Percentiles rank a stretch among this genome's conserved stretches.
phyloP scores from a whole-genome alignment of 1,140 invertebrate species.

The Drosophila simulans region DNA sequence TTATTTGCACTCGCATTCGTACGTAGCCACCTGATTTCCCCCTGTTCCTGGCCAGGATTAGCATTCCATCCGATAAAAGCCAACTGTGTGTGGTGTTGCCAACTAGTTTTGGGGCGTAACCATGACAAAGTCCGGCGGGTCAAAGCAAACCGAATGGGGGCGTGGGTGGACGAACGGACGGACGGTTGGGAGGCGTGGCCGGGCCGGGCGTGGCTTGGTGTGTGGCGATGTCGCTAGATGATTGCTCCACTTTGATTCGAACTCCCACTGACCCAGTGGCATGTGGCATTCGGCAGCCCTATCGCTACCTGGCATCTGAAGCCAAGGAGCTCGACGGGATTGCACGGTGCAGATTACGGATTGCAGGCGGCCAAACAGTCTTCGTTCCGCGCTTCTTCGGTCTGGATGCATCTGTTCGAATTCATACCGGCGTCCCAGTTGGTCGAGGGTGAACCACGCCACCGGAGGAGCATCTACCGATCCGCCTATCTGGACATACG shows the following conservation, averaged over 20 bases:
- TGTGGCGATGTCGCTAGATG: conserved; percentile 39
- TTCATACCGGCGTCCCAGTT: conserved; percentile 73
- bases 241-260: conserved; percentile 67
- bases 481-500: conserved; percentile 75
- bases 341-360: conserved; percentile 16
- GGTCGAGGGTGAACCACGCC: conserved; percentile 40
- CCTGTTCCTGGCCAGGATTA: neutral
- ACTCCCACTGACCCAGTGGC: conserved; percentile 27
- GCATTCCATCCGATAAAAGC: conserved; percentile 2
- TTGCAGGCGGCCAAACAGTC: conserved; percentile 21
- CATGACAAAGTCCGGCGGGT: conserved; percentile 49
- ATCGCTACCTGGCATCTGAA: conserved; percentile 33
- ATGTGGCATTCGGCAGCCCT: conserved; percentile 24
- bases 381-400: neutral
- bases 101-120: conserved; percentile 39
- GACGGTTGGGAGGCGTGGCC: too few relatives aligned
- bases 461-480: conserved; percentile 68
- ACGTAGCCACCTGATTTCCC: too few relatives aligned
- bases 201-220: conserved; percentile 8
- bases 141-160: conserved; percentile 62
- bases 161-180: neutral
- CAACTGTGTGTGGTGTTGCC: neutral
- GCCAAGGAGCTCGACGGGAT: conserved; percentile 6
- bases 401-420: conserved; percentile 74
- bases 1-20: neutral